Evolutionary conservation across 2,797 vertebrate species (phyloP), one percentile per base, ranked within the genome.

Genomic region (Salmo trutta): DNA sequence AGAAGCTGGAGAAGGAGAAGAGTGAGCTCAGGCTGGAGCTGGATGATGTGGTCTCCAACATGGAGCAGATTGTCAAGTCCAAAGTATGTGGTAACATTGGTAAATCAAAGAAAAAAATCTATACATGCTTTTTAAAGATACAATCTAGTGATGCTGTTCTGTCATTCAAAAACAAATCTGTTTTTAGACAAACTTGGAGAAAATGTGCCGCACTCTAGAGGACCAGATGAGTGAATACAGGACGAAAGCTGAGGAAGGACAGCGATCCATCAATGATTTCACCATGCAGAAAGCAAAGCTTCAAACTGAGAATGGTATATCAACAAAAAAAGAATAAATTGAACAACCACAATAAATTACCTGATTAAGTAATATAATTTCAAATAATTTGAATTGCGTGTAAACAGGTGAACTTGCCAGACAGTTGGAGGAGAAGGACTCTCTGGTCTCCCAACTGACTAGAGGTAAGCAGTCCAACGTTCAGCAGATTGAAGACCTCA

Each of bases 401-500:
- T 1, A 19, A 29, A 79, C 52, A 72, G 96, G 96, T 87, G 96
- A 97, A 86, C 93, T 92, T 75, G 79, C 93, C 29, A 93, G 96
- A 75, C 96, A 97, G 88, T 86, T 95, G 16, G 96, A 96, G 0
- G 96, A 98, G 88, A 97, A 96, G 79, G 95, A 97, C 71, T 78
- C 88, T 76, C 86, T 96, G 73, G 94, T 96, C 72, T 96, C 96
- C 69, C 96, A 97, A 89, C 91, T 98, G 27, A 95, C 95, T 75
- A 94, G 96, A 93, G 94, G 95, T 41, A 97, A 96, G 77, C 96
- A 96, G 86, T 95, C 94, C 64, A 96, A 94, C 81, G 96, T 94
- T 5, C 96, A 97, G 75, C 96, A 97, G 89, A 94, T 96, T 88
- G 97, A 97, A 78, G 96, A 97, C 86, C 36, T 97, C 54, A 97